These are phyloP conservation scores for Mystacornis crossleyi DNA, from an alignment of 2,113 vertebrate genomes.

Conservation along the genomic window DNA sequence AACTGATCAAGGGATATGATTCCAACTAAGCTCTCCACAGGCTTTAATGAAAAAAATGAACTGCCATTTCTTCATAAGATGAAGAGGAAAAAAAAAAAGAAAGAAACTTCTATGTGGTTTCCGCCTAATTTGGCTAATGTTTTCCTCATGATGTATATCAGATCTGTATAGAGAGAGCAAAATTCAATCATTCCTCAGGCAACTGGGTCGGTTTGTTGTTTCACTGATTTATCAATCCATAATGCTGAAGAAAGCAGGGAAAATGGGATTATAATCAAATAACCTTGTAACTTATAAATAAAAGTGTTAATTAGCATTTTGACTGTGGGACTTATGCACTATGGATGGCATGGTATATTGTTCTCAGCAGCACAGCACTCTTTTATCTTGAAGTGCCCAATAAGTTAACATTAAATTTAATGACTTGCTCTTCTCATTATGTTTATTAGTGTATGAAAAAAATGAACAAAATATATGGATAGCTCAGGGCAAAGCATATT, in stretches of 20 bases:
- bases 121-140: background rate
- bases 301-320: constrained; percentile 54
- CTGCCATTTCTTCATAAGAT: background rate
- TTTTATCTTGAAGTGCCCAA: constrained; percentile 2
- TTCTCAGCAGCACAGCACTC: background rate
- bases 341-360: background rate
- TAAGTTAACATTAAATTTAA: constrained; percentile 8
- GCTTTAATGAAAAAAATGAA: background rate
- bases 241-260: background rate
- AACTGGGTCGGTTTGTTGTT: background rate
- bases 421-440: background rate
- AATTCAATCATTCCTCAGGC: constrained; percentile 21
- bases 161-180: background rate
- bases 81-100: background rate
- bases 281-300: constrained; percentile 28
- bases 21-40: background rate
- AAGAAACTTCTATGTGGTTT: background rate
- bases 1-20: background rate
- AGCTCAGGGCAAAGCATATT: background rate
- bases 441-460: background rate
- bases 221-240: background rate
- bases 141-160: background rate
- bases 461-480: background rate
- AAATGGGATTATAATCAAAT: constrained; percentile 52
- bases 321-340: background rate